Evolutionary conservation across 2,888 invertebrate species (phyloP).

Genomic region (Synergus laeviventris): DNA sequence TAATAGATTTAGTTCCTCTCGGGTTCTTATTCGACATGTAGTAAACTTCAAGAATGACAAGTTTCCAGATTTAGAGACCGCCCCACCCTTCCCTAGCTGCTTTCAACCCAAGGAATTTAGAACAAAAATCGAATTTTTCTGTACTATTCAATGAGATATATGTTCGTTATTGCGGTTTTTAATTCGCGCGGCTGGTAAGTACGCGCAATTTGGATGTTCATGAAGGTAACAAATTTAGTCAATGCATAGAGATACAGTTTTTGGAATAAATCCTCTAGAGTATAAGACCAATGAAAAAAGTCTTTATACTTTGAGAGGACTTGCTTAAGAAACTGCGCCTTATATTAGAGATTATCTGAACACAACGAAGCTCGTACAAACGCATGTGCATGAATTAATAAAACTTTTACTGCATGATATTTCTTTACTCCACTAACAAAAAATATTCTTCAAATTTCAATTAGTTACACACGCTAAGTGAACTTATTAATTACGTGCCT

Average conservation of each 20-base stretch:
- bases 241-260: neutral
- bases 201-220: conserved; percentile 46
- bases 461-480: conserved; percentile 58
- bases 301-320: neutral
- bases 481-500: conserved; percentile 54
- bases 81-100: conserved; percentile 74
- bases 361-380: neutral
- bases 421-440: conserved; percentile 26
- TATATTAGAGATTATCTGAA: neutral
- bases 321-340: neutral
- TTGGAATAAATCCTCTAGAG: neutral
- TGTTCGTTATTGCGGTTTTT: conserved; percentile 51
- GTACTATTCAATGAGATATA: conserved; percentile 48
- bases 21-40: neutral
- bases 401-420: conserved; percentile 46
- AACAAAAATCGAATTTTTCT: conserved; percentile 44
- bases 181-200: conserved; percentile 61
- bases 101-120: conserved; percentile 65
- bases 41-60: neutral
- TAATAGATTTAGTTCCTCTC: neutral
- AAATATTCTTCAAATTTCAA: conserved; percentile 28
- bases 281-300: neutral
- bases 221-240: neutral
- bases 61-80: neutral
- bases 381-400: conserved; percentile 13